phyloP scores from a whole-genome alignment of 2,888 invertebrate species.

The Mesorhabditis spiculigera region DNA sequence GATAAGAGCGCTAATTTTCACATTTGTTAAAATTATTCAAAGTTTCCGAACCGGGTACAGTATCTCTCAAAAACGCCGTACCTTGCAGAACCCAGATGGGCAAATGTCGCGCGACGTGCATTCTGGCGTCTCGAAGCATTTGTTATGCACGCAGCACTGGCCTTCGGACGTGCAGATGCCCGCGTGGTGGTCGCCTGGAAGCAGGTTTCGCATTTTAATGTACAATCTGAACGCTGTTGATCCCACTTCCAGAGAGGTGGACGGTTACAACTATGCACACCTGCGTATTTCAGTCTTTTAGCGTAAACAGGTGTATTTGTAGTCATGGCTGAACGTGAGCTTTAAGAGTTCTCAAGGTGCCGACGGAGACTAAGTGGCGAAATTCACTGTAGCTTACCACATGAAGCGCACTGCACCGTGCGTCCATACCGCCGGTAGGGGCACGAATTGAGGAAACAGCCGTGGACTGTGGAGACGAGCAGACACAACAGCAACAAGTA shows the following conservation, averaged over 20 bases:
- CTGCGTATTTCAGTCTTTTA: no score
- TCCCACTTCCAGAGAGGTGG: no score
- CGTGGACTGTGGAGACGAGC: slow-evolving; percentile 12
- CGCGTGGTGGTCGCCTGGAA: neutral
- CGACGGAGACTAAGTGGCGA: no score
- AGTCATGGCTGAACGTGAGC: no score
- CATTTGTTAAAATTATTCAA: no score
- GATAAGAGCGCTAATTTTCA: no score
- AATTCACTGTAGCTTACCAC: slow-evolving; percentile 22
- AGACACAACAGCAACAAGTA: neutral
- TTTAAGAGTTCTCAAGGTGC: no score
- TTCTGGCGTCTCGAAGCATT: neutral
- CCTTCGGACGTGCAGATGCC: neutral
- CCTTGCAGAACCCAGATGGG: neutral
- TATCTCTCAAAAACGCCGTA: neutral
- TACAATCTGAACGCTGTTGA: no score
- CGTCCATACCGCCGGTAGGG: slow-evolving; percentile 51
- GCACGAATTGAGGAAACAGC: slow-evolving; percentile 52
- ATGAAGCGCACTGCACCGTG: slow-evolving; percentile 33
- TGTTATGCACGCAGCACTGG: slow-evolving; percentile 3
- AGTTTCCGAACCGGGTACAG: neutral
- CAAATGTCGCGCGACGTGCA: slow-evolving; percentile 2
- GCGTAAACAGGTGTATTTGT: no score
- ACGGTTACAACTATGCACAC: no score
- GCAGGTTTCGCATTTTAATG: no score